Evolutionary conservation across 1,140 invertebrate genomes (phyloP).

Genomic region (Brachionus calyciflorus): DNA sequence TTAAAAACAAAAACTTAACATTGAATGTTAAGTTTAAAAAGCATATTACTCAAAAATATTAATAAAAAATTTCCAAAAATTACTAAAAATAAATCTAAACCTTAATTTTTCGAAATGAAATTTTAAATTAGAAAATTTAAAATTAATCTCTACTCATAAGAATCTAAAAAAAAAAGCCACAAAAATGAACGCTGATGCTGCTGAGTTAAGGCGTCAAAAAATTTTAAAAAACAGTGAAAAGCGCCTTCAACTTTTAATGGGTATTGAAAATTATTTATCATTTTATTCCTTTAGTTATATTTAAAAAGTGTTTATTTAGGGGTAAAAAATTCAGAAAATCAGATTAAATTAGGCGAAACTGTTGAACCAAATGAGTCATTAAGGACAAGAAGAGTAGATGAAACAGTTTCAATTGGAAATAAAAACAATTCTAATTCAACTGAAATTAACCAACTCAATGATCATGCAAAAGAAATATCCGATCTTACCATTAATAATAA

Average conservation of each 20-base stretch:
- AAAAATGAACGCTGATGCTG: constrained; percentile 31
- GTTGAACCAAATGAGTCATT: not conserved
- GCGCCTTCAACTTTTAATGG: constrained; percentile 42
- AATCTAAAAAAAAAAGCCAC: not conserved
- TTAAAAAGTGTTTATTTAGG: constrained; percentile 33
- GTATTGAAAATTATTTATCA: not conserved
- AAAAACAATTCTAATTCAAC: too few species aligned
- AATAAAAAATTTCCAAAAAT: too few species aligned
- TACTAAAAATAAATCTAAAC: too few species aligned
- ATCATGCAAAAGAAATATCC: too few species aligned
- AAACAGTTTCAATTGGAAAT: not conserved
- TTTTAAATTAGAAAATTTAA: not conserved
- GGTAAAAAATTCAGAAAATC: not conserved
- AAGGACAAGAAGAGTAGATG: not conserved
- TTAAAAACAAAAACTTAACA: too few species aligned
- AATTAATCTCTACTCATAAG: not conserved
- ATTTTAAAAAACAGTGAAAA: constrained; percentile 30
- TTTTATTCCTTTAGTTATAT: not conserved
- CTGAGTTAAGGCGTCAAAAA: constrained; percentile 46
- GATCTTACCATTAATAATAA: too few species aligned
- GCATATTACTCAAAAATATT: too few species aligned
- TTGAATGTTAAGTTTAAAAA: too few species aligned
- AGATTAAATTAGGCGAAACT: not conserved
- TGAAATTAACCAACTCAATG: too few species aligned
- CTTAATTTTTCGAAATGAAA: not conserved